Percentiles rank a stretch among this genome's conserved stretches.
These are phyloP conservation scores for Decapterus maruadsi DNA, from an alignment of 2,797 vertebrate species.

Conservation along the genomic window DNA sequence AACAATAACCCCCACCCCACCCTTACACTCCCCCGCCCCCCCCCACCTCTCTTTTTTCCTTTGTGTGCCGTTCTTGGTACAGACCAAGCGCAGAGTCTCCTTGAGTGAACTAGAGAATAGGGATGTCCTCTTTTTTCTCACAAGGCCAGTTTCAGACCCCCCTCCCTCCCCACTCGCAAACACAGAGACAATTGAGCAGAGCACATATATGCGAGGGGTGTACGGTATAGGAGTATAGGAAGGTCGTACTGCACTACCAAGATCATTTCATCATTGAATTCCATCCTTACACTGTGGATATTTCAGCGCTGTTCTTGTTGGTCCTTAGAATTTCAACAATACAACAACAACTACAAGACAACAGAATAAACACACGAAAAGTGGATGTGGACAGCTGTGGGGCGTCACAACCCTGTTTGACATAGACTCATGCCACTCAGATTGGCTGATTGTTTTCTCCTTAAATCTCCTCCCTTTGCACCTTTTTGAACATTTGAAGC, in stretches of 20 bases:
- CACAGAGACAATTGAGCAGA: conserved; percentile 69
- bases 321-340: conserved; percentile 75
- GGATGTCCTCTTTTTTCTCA: conserved; percentile 66
- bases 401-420: conserved; percentile 66
- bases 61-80: conserved; percentile 62
- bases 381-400: conserved; percentile 57
- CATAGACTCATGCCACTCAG: conserved; percentile 58
- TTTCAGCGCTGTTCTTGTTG: conserved; percentile 57
- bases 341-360: conserved; percentile 82
- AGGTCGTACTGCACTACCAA: conserved; percentile 73
- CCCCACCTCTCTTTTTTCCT: conserved; percentile 20
- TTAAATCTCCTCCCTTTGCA: conserved; percentile 55
- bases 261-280: conserved; percentile 69
- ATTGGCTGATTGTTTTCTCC: conserved; percentile 73
- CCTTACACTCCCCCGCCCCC: conserved; percentile 7
- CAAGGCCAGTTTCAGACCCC: conserved; percentile 66
- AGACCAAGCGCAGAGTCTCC: conserved; percentile 61
- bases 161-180: conserved; percentile 64
- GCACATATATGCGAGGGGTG: conserved; percentile 62
- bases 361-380: conserved; percentile 79
- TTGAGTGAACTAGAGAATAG: conserved; percentile 67
- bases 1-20: conserved; percentile 65
- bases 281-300: conserved; percentile 49
- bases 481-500: conserved; percentile 57
- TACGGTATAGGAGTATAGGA: conserved; percentile 59